These are phyloP conservation scores for Tryphoninae sp. DNA, from an alignment of 2,888 invertebrate species.

Conservation along the genomic window DNA sequence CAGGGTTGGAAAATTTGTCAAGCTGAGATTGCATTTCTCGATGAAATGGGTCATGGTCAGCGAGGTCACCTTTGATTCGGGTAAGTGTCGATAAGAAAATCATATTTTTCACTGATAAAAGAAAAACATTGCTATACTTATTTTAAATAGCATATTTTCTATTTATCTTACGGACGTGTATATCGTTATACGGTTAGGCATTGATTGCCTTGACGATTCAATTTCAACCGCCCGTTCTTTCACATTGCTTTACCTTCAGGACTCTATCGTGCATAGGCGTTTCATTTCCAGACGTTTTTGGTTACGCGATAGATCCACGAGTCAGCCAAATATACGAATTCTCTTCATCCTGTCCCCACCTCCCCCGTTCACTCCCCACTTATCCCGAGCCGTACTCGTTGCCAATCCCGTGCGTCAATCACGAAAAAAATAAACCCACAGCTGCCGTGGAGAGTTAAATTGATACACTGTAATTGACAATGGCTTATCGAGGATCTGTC, in stretches of 20 bases:
- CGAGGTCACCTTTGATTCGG: slow-evolving; percentile 93
- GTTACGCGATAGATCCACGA: slow-evolving; percentile 31
- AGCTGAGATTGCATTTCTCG: slow-evolving; percentile 89
- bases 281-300: slow-evolving; percentile 59
- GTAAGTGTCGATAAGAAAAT: slow-evolving; percentile 79
- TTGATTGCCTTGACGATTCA: slow-evolving; percentile 39
- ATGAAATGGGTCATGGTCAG: slow-evolving; percentile 94
- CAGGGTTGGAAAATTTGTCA: slow-evolving; percentile 91
- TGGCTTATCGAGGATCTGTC: slow-evolving; percentile 76
- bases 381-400: slow-evolving; percentile 38
- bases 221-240: slow-evolving; percentile 37
- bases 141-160: background rate
- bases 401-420: slow-evolving; percentile 73
- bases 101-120: background rate
- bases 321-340: background rate
- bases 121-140: background rate
- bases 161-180: background rate
- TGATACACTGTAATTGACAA: slow-evolving; percentile 76
- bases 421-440: slow-evolving; percentile 66
- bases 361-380: slow-evolving; percentile 52
- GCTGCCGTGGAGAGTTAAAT: slow-evolving; percentile 68
- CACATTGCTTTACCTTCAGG: slow-evolving; percentile 30
- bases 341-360: slow-evolving; percentile 8
- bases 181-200: slow-evolving; percentile 2
- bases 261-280: slow-evolving; percentile 49